These are phyloP conservation scores for Pseudonaja textilis DNA, from an alignment of 2,113 vertebrate genomes.

Conservation along the genomic window DNA sequence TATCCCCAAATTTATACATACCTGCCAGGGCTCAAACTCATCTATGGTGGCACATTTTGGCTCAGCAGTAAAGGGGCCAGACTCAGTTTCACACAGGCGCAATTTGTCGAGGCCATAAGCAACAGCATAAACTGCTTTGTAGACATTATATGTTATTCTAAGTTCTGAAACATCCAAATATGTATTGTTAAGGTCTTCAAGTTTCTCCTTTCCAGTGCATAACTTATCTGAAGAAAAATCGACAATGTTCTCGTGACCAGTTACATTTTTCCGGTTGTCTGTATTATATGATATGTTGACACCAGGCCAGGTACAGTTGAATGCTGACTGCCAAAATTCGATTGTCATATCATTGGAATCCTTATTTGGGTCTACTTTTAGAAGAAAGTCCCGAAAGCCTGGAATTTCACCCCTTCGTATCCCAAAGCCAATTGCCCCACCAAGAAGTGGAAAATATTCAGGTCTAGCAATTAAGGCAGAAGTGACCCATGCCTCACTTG, in stretches of 20 bases:
- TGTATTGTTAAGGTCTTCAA: slow-evolving; percentile 73
- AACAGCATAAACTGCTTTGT: slow-evolving; percentile 81
- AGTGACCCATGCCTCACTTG: slow-evolving; percentile 83
- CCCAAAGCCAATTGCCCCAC: slow-evolving; percentile 81
- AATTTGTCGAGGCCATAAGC: slow-evolving; percentile 77
- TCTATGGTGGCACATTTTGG: slow-evolving; percentile 70
- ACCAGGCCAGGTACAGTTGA: slow-evolving; percentile 78
- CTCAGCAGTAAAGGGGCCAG: slow-evolving; percentile 67
- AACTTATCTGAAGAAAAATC: slow-evolving; percentile 53
- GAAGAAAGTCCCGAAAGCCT: slow-evolving; percentile 71
- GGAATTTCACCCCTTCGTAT: slow-evolving; percentile 73
- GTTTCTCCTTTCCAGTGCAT: slow-evolving; percentile 74
- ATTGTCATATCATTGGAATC: slow-evolving; percentile 68
- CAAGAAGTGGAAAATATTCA: slow-evolving; percentile 70
- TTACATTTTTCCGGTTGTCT: slow-evolving; percentile 58
- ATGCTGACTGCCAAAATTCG: slow-evolving; percentile 83
- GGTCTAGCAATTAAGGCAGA: slow-evolving; percentile 77
- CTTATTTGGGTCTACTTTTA: slow-evolving; percentile 70
- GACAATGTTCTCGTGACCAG: slow-evolving; percentile 37
- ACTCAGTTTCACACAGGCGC: slow-evolving; percentile 62
- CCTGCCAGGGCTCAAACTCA: slow-evolving; percentile 82
- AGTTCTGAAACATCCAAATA: slow-evolving; percentile 82
- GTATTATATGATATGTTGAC: slow-evolving; percentile 47
- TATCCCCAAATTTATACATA: slow-evolving; percentile 27
- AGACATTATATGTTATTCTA: slow-evolving; percentile 82